Percentiles rank a stretch among this genome's conserved stretches.
Conservation (phyloP, 1,140 invertebrate genomes). For the Halesus radiatus region DNA sequence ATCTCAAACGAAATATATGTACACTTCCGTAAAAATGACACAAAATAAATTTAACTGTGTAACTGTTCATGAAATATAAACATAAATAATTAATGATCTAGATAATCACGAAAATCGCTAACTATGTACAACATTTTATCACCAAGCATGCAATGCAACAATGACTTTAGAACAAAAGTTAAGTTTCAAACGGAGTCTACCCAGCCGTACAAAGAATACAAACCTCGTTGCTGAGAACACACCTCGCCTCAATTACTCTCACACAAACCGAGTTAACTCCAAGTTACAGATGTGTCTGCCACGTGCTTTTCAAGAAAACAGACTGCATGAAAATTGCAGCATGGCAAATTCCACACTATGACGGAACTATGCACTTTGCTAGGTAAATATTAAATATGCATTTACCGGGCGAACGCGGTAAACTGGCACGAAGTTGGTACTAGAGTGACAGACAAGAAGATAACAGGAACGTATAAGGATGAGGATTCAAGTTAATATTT, state of each 20-base stretch:
- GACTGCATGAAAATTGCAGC: not conserved
- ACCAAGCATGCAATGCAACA: no score
- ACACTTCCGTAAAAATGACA: no score
- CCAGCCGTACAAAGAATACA: no score
- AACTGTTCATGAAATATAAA: no score
- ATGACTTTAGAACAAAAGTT: no score
- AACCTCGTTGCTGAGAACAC: no score
- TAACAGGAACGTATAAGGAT: not conserved
- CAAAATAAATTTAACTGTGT: no score
- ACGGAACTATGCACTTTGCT: conserved; percentile 3
- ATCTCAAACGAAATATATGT: no score
- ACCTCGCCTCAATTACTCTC: conserved; percentile 1
- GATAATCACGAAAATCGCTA: no score
- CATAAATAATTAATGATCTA: no score
- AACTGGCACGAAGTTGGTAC: conserved; percentile 5
- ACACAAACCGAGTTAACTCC: not conserved
- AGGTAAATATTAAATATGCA: not conserved
- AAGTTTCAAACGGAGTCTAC: no score
- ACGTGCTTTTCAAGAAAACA: conserved; percentile 6
- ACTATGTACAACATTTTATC: no score
- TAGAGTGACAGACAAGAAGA: conserved; percentile 5
- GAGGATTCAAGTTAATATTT: not conserved
- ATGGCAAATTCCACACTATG: not conserved
- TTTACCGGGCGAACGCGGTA: conserved; percentile 15
- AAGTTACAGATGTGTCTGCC: not conserved